Conservation (phyloP, 2,888 invertebrate genomes). For the Nemoura dubitans region DNA sequence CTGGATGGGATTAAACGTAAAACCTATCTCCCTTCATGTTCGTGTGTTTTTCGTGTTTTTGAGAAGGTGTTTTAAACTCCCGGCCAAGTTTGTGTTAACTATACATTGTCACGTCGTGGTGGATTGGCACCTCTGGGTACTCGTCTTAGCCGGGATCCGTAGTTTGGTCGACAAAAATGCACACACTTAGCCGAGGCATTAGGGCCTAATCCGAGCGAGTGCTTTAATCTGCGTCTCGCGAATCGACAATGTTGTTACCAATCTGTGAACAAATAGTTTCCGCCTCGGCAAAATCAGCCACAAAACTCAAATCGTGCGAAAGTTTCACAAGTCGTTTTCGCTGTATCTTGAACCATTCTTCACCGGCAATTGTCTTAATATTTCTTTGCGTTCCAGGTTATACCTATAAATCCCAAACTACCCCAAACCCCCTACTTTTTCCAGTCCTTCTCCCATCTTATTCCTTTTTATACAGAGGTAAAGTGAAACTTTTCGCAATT, state of each 20-base stretch:
- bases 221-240: neutral
- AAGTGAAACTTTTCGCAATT: constrained; percentile 59
- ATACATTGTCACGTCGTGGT: constrained; percentile 28
- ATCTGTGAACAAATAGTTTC: constrained; percentile 2
- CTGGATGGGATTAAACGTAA: constrained; percentile 44
- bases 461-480: constrained; percentile 50
- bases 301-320: neutral
- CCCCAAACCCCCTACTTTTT: constrained; percentile 39
- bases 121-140: neutral
- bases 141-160: constrained; percentile 14
- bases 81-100: constrained; percentile 38
- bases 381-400: constrained; percentile 56
- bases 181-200: constrained; percentile 29
- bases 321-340: constrained; percentile 35
- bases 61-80: constrained; percentile 47
- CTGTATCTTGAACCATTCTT: constrained; percentile 39
- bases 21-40: constrained; percentile 43
- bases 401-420: constrained; percentile 56
- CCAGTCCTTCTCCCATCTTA: constrained; percentile 39
- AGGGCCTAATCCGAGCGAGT: neutral
- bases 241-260: constrained; percentile 15
- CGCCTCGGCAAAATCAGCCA: constrained; percentile 14
- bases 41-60: constrained; percentile 44
- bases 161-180: constrained; percentile 30
- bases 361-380: constrained; percentile 56